Evolutionary conservation across 1,140 invertebrate species (phyloP).

Genomic region (Hylyphantes graminicola): DNA sequence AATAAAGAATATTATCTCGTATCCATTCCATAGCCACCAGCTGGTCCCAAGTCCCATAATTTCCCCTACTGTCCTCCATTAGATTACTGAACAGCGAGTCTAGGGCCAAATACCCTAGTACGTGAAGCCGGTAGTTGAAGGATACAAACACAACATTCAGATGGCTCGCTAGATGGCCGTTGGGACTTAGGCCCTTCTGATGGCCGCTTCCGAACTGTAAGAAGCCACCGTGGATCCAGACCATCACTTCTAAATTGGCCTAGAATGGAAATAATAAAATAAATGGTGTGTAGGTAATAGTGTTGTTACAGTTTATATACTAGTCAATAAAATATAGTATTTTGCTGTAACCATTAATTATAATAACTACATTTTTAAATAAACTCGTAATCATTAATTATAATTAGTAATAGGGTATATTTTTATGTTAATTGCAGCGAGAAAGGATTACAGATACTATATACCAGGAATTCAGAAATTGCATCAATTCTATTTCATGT

Average conservation of each 20-base stretch:
- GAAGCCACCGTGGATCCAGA: constrained; percentile 75
- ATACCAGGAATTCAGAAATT: too few species aligned
- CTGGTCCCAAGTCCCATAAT: constrained; percentile 95
- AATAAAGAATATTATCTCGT: constrained; percentile 90
- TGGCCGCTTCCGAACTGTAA: constrained; percentile 70
- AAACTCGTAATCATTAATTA: too few species aligned
- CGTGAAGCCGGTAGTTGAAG: constrained; percentile 73
- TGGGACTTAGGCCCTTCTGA: constrained; percentile 71
- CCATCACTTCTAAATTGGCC: constrained; percentile 66
- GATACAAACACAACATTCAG: constrained; percentile 74
- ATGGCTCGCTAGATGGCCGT: constrained; percentile 83
- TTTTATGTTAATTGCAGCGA: too few species aligned
- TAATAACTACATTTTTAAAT: too few species aligned
- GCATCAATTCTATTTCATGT: too few species aligned
- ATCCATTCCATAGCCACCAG: constrained; percentile 92
- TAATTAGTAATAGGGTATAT: too few species aligned
- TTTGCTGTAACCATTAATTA: too few species aligned
- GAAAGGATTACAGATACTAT: too few species aligned
- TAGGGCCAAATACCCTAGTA: constrained; percentile 55
- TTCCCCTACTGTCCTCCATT: constrained; percentile 73
- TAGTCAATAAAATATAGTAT: too few species aligned
- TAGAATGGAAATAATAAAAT: background rate
- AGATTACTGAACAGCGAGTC: constrained; percentile 1
- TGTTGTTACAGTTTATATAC: too few species aligned
- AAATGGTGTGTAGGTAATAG: background rate